phyloP scores from a whole-genome alignment of 2,797 vertebrate species.

The Paguma larvata region DNA sequence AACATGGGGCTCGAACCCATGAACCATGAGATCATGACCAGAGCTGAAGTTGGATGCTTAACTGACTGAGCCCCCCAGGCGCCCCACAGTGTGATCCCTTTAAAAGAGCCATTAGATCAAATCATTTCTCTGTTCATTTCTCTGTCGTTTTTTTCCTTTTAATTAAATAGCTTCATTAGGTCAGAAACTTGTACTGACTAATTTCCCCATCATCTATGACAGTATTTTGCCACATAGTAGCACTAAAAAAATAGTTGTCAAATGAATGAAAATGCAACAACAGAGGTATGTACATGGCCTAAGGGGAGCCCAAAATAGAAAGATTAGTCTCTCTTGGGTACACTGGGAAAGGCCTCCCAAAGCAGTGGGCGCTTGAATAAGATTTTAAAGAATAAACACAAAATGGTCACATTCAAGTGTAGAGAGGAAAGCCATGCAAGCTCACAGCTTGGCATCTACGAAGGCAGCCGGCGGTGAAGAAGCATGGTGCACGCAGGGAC shows the following conservation, averaged over 20 bases:
- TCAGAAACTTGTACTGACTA: background rate
- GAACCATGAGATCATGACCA: too few species aligned
- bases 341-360: background rate
- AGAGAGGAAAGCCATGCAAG: background rate
- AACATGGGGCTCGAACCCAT: too few species aligned
- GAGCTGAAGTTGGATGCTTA: too few species aligned
- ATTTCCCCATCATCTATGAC: background rate
- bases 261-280: background rate
- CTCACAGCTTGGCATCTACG: background rate
- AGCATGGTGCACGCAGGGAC: background rate
- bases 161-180: background rate
- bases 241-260: background rate
- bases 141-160: background rate
- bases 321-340: background rate
- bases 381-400: background rate
- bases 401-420: background rate
- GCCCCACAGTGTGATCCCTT: background rate
- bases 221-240: background rate
- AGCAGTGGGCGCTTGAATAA: background rate
- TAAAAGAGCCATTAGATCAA: background rate
- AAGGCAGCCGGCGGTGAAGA: background rate
- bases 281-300: background rate
- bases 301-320: background rate
- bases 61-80: too few species aligned
- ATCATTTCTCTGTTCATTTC: background rate